phyloP scores from a whole-genome alignment of 2,113 vertebrate species.

The Guaruba guarouba region DNA sequence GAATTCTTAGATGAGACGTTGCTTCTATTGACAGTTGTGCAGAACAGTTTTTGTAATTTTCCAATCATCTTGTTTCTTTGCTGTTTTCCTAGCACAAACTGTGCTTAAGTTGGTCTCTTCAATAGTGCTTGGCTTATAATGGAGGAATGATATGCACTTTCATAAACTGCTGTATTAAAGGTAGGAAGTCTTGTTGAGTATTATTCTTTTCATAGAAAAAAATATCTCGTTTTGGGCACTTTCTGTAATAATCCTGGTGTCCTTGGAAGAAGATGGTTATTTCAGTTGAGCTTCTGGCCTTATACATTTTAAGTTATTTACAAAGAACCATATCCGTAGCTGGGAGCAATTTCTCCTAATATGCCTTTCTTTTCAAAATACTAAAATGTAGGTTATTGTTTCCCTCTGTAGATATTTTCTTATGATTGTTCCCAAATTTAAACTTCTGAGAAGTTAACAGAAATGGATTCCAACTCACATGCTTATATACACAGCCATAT shows the following conservation, averaged over 20 bases:
- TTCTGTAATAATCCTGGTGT: not conserved
- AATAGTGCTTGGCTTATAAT: not conserved
- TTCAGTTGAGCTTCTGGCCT: not conserved
- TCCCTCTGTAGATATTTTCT: not conserved
- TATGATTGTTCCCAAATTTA: not conserved
- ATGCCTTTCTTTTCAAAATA: not conserved
- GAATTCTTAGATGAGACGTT: not conserved
- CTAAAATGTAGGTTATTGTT: not conserved
- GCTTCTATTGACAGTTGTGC: not conserved
- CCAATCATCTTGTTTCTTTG: not conserved
- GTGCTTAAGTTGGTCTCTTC: not conserved
- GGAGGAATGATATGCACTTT: not conserved
- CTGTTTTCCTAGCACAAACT: not conserved
- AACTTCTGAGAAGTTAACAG: not conserved
- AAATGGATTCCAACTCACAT: not conserved
- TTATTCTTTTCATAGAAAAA: not conserved
- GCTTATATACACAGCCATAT: not conserved
- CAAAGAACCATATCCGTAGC: not conserved
- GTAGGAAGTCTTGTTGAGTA: not conserved
- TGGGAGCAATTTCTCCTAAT: not conserved
- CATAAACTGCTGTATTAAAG: not conserved
- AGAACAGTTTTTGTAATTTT: not conserved
- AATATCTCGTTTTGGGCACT: rapidly evolving
- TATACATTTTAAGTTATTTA: not conserved
- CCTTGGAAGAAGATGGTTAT: not conserved